These are phyloP conservation scores for Strigops habroptila DNA, from an alignment of 2,113 vertebrate genomes.

Conservation along the genomic window DNA sequence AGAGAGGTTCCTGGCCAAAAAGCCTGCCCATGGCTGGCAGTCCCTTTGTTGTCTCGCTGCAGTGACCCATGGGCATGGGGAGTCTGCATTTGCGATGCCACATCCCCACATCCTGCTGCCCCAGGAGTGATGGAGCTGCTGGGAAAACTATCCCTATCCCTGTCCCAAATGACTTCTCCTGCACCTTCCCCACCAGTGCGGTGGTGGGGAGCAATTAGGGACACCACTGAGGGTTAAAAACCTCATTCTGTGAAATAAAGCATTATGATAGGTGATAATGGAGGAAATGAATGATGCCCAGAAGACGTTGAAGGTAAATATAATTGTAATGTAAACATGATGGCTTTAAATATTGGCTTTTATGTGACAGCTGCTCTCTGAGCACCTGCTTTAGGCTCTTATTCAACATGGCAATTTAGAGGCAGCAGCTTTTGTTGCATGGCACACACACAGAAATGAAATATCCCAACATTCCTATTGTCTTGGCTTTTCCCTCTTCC, in stretches of 20 bases:
- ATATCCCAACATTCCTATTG: neutral
- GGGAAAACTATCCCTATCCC: neutral
- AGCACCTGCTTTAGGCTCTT: constrained; percentile 46
- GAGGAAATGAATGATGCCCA: constrained; percentile 41
- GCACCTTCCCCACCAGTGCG: neutral
- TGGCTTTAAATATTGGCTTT: constrained; percentile 37
- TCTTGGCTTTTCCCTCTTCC: neutral
- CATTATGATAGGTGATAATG: neutral
- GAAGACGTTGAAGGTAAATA: constrained; percentile 43
- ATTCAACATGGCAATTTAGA: neutral
- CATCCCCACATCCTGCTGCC: rapidly evolving
- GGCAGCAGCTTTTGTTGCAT: neutral
- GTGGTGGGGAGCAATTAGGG: neutral
- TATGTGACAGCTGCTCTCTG: constrained; percentile 54
- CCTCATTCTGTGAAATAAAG: neutral
- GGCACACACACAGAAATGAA: neutral
- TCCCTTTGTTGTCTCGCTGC: neutral
- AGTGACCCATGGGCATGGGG: rapidly evolving
- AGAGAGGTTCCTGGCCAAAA: neutral
- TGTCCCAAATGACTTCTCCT: neutral
- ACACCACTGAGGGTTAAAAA: neutral
- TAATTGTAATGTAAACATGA: constrained; percentile 52
- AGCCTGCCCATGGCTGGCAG: rapidly evolving
- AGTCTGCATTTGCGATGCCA: rapidly evolving
- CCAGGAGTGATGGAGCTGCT: rapidly evolving